Evolutionary conservation across 2,113 vertebrate genomes (phyloP).

Genomic region (Garra rufa): DNA sequence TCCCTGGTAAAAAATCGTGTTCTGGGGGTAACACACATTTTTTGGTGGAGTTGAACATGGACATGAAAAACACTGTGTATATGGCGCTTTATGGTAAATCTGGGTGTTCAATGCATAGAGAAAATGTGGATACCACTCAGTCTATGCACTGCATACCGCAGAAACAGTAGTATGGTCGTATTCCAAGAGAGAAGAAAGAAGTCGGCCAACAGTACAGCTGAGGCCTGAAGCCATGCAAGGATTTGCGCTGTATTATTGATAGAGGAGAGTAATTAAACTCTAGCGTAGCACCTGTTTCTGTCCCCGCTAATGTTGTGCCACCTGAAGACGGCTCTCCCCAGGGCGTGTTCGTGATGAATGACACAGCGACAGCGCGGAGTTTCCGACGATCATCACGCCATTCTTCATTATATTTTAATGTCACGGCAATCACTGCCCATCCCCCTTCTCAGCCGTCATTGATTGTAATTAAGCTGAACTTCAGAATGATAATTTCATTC

Average conservation of each 20-base stretch:
- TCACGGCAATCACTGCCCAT: constrained; percentile 65
- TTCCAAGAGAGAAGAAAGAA: constrained; percentile 48
- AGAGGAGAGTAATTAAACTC: constrained; percentile 77
- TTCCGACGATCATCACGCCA: constrained; percentile 67
- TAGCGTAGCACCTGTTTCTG: constrained; percentile 77
- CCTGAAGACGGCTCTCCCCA: constrained; percentile 65
- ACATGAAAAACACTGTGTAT: too few species aligned
- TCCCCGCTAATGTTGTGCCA: constrained; percentile 70
- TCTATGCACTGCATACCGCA: background rate
- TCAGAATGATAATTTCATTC: constrained; percentile 55
- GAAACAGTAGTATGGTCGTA: background rate
- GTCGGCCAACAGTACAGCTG: constrained; percentile 62
- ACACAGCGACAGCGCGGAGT: constrained; percentile 68
- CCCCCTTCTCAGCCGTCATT: constrained; percentile 60
- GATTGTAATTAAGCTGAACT: constrained; percentile 64
- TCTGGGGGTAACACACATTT: too few species aligned
- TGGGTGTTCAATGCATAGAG: too few species aligned
- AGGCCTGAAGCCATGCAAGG: constrained; percentile 69
- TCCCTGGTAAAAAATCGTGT: too few species aligned
- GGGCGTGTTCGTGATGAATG: constrained; percentile 71
- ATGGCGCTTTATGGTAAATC: too few species aligned
- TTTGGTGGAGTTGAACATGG: too few species aligned
- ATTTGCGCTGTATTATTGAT: constrained; percentile 76
- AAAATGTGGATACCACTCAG: background rate
- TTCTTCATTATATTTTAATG: constrained; percentile 77